Conservation (phyloP, 1,140 invertebrate genomes). For the Tribolium castaneum region DNA sequence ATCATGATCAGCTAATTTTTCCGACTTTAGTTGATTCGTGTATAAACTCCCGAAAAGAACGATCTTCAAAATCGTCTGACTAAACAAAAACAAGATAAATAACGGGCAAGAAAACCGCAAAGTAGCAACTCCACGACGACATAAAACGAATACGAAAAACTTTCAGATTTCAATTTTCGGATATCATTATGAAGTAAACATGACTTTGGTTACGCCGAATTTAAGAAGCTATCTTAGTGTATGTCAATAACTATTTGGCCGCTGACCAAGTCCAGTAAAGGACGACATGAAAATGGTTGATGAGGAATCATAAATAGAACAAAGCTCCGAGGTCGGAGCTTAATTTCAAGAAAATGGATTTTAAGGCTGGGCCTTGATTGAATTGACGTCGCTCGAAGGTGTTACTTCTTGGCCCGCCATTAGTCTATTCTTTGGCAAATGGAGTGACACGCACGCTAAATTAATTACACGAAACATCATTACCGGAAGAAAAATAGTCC, state of each 20-base stretch:
- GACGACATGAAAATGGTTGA: conserved; percentile 17
- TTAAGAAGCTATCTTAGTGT: conserved; percentile 13
- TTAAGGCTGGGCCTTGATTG: conserved; percentile 16
- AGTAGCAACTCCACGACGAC: too few species aligned
- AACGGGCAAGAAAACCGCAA: too few species aligned
- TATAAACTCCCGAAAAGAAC: too few species aligned
- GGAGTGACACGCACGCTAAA: conserved; percentile 21
- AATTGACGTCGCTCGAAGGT: conserved; percentile 21
- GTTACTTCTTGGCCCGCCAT: conserved; percentile 21
- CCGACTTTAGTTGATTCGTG: background rate
- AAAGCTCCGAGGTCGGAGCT: conserved; percentile 1
- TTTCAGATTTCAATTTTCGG: conserved; percentile 14
- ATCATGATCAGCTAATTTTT: background rate
- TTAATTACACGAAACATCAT: conserved; percentile 30
- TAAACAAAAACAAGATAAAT: too few species aligned
- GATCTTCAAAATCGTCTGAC: too few species aligned
- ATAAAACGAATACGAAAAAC: background rate
- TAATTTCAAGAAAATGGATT: conserved; percentile 34
- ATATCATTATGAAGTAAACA: conserved; percentile 23
- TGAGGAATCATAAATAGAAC: conserved; percentile 18
- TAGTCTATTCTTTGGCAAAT: conserved; percentile 28
- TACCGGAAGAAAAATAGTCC: conserved; percentile 26
- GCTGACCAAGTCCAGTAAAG: conserved; percentile 13
- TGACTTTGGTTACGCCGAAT: conserved; percentile 20
- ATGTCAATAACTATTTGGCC: conserved; percentile 22